Percentiles rank a stretch among this genome's conserved stretches.
Conservation (phyloP, 1,140 invertebrate genomes). For the Charaxes varanes region DNA sequence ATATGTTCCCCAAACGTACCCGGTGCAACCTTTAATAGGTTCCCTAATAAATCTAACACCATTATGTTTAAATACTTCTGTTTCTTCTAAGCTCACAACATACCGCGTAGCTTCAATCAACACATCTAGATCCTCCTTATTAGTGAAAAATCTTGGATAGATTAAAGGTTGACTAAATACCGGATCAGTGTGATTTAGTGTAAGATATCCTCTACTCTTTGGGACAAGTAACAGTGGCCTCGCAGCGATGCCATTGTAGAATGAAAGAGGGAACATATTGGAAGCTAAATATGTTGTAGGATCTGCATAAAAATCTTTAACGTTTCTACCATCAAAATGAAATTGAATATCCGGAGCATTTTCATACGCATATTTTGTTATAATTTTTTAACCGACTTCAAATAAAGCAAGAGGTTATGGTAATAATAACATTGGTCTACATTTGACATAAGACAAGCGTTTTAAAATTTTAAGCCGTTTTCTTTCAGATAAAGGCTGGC, state of each 20-base stretch:
- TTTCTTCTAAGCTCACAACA: conserved; percentile 74
- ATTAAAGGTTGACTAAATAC: conserved; percentile 84
- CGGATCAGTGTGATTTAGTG: conserved; percentile 81
- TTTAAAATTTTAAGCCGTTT: not conserved
- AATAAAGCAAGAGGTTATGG: too few relatives aligned
- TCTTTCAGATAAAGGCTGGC: conserved; percentile 40
- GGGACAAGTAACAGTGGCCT: conserved; percentile 80
- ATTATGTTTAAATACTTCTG: conserved; percentile 75
- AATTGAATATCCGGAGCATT: conserved; percentile 79
- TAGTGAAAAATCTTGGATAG: conserved; percentile 84
- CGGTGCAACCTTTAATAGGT: conserved; percentile 77
- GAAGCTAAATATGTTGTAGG: conserved; percentile 68
- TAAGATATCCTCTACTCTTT: conserved; percentile 81
- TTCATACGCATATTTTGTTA: conserved; percentile 65
- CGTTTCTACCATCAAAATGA: conserved; percentile 75
- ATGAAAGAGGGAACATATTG: conserved; percentile 66
- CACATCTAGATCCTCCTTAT: conserved; percentile 77
- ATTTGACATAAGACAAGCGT: too few relatives aligned
- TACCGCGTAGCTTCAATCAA: conserved; percentile 76
- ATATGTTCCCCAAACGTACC: conserved; percentile 76
- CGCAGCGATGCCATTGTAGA: conserved; percentile 65
- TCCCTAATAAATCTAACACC: conserved; percentile 74
- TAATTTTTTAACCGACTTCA: too few relatives aligned
- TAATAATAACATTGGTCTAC: too few relatives aligned
- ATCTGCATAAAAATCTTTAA: conserved; percentile 66